Base-by-base conservation (phyloP, 2,113 vertebrate species). In the Paracanthobrama guichenoti region DNA sequence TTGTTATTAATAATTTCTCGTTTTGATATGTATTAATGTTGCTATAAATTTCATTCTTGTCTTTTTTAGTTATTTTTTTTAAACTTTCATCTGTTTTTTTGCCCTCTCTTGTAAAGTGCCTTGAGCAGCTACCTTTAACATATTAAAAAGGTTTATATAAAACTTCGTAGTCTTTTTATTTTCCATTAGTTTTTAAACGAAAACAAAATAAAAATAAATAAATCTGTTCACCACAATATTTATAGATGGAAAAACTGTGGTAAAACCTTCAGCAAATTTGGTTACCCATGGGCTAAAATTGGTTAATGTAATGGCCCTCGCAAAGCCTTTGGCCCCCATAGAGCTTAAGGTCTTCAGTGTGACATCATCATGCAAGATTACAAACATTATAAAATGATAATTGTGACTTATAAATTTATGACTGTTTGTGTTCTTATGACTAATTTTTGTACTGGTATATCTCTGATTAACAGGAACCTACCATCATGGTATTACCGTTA, bases 401-500 rank as follows among this genome's bases (percentile, higher is more conserved):
- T 13, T 81, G n/a, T 60, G 1, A 1, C 13, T 42, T 44, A 48
- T 55, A 7, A 39, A n/a, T 22, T 76, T 86, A n/a, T 59, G 3
- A 44, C 31, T 80, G 24, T 73, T 82, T 46, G 18, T 2, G 4
- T 55, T 28, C 74, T 9, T 8, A 44, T 28, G 3, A 14, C 80
- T 71, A 24, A 31, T 75, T 69, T 14, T 50, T 81, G 39, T 80
- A 20, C 62, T 64, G 31, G 31, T 14, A 0, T 72, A 14, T 76
- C 69, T 84, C 48, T 67, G 53, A 26, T 66, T 76, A n/a, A 48
- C 75, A 95, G 94, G 88, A 86, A 86, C 87, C 90, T 86, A 74
- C 91, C 94, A 93, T 92, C 90, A 95, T 95, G 96, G 95, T 89
- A 89, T 91, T 92, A 90, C 91, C 90, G 86, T 91, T 87, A 90